Base-by-base conservation (phyloP, 2,888 invertebrate genomes). In the Scaptomyza polygonia region DNA sequence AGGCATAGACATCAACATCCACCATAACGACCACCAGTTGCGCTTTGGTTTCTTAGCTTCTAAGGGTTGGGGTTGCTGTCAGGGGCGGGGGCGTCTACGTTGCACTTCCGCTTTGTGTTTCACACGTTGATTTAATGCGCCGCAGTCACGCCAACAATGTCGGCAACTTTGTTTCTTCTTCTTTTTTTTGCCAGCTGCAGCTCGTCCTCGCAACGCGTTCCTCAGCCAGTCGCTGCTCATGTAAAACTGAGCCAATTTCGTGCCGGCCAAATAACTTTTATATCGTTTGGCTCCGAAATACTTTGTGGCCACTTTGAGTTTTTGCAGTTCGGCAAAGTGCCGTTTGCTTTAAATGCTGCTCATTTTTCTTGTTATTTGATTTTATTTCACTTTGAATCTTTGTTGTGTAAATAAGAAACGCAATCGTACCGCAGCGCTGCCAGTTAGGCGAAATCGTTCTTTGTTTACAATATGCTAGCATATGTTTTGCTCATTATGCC, bases 111-210 rank as follows among this genome's bases (percentile, higher is more conserved):
- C 79, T 67, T 82, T 64, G 68, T 64, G 87, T 83, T 83, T 79
- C 87, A 87, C 83, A 78, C 87, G 73, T 76, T 88, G 87, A 85
- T 85, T 88, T 85, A 85, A 88, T 88, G 66, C 88, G 62, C 73
- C 59, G 82, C 79, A 82, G 77, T 74, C 84, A 88, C 88, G 88
- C 72, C 66, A 84, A 58, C 42, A 65, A 75, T 71, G 66, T 67
- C 54, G 21, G 44, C n/a, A 25, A 25, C 39, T 56, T 25, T 25
- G 27, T 11, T 14, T n/a, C 34, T 32, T 32, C n/a, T n/a, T 44
- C 44, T 59, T 36, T 45, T 44, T 27, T 45, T 44, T 27, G 32
- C 18, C 48, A 32, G 39, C 43, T 65, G n/a, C 48, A 40, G 36
- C 36, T 47, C 48, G 47, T 58, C 57, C 55, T 51, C 40, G 56